Evolutionary conservation across 2,888 invertebrate species (phyloP), one percentile per base, ranked within the genome.

Genomic region (Parnassius smintheus): DNA sequence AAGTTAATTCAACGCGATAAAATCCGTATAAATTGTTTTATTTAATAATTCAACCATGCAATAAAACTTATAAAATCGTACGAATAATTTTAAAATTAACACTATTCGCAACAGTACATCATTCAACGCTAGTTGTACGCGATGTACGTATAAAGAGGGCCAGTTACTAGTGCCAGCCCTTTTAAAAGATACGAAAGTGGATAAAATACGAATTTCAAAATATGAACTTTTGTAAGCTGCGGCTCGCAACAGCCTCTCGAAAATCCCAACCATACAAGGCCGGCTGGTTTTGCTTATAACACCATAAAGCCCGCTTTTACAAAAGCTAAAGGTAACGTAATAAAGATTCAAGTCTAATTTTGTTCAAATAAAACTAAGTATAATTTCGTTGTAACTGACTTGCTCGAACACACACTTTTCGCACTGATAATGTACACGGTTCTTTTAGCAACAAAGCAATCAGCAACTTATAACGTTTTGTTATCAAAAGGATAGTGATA

Each of bases 361-460:
- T 53, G 9, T 59, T 46, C 46, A 25, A 53, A 53, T 48, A 11
- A 59, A 59, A 59, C 53, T 48, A 59, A 52, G 51, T 59, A 59
- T 1, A 51, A 53, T 35, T 35, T 59, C 46, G 46, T 46, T 46
- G 45, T 59, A 53, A 59, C 46, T 12, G 48, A 53, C 46, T 59
- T 59, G 53, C 35, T 52, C 8, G 25, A 35, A 59, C 59, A 53
- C 53, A 51, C 11, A 53, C 45, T 53, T 53, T 53, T 48, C 45
- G 13, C 8, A 49, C 13, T 12, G 8, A 9, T 9, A n/a, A 49
- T 49, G 44, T 44, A 44, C 2, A 44, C 1, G 2, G 44, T 2
- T 11, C 11, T 44, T 11, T 44, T 11, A 7, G 35, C 35, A 35
- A 35, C 35, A 35, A 35, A 7, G 35, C 35, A 35, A 35, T 35